Percentiles rank a stretch among this genome's conserved stretches.
These are phyloP conservation scores for Buphagus erythrorhynchus DNA, from an alignment of 2,797 vertebrate species.

Conservation along the genomic window DNA sequence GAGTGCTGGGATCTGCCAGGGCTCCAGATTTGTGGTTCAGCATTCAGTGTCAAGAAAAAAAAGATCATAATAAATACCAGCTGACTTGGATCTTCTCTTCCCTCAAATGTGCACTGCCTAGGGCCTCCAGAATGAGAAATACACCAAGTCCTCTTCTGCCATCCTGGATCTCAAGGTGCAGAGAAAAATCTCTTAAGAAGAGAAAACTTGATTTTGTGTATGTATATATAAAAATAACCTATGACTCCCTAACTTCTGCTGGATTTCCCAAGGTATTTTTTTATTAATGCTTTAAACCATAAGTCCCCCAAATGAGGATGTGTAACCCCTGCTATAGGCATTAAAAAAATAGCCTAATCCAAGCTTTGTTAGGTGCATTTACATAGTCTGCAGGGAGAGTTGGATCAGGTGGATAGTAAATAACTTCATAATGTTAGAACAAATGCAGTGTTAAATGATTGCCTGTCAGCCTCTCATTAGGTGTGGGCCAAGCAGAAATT, in stretches of 20 bases:
- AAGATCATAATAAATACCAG: not conserved
- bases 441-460: constrained; percentile 21
- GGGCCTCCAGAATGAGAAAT: not conserved
- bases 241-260: not conserved
- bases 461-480: not conserved
- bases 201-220: not conserved
- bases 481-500: not conserved
- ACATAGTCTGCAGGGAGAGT: not conserved
- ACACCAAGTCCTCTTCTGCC: not conserved
- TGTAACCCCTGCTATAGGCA: not conserved
- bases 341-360: not conserved
- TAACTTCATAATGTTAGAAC: not conserved
- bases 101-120: not conserved
- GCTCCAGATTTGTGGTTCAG: not conserved
- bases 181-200: not conserved
- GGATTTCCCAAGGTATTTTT: not conserved
- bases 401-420: not conserved
- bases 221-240: not conserved
- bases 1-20: not conserved
- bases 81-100: not conserved
- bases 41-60: not conserved
- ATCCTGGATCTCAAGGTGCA: not conserved
- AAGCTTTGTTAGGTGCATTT: not conserved
- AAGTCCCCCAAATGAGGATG: fast-evolving
- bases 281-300: not conserved